Base-by-base conservation (phyloP, 2,113 vertebrate genomes). In the Tringa solitaria region DNA sequence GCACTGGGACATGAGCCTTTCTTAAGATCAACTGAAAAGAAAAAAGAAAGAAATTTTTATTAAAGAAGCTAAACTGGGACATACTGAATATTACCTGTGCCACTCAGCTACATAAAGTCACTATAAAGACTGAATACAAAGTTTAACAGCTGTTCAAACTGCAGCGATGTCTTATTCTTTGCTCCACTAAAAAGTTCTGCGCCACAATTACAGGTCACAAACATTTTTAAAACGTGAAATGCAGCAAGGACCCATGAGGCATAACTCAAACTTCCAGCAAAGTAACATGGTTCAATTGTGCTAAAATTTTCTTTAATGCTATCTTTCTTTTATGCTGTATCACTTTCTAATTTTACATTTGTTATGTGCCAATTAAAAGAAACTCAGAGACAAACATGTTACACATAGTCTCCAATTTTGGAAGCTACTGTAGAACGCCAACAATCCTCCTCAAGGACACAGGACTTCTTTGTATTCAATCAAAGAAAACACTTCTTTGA, bases 21-120 rank as follows among this genome's bases (percentile, higher is more conserved):
- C 97, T 98, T 99, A 75, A 98, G 98, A 87, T 99, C 99, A 90
- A 92, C 97, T 97, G 89, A 96, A 96, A 94, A 93, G 17, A 28
- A 46, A 95, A 73, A 94, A 60, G n/a, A 57, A 80, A 39, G 6
- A 51, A 4, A 7, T 37, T 54, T 69, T 64, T 85, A 43, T 81
- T 74, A 84, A 77, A 39, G 3, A 37, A 79, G 33, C 27, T n/a
- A 65, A 84, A 37, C 23, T 19, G 41, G 10, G 57, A 54, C 53
- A 80, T 33, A 28, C 10, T 35, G 70, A 24, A 20, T 32, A 41
- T 14, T 30, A 27, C 11, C 39, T 63, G 23, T 48, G 76, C 37
- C 19, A 72, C 14, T 7, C 27, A 59, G 39, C 21, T 26, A 65
- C 11, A 30, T 33, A 32, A 67, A 68, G 35, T 51, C 56, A 73